Base-by-base conservation (phyloP, 2,888 invertebrate genomes). In the Rhamnusium bicolor region DNA sequence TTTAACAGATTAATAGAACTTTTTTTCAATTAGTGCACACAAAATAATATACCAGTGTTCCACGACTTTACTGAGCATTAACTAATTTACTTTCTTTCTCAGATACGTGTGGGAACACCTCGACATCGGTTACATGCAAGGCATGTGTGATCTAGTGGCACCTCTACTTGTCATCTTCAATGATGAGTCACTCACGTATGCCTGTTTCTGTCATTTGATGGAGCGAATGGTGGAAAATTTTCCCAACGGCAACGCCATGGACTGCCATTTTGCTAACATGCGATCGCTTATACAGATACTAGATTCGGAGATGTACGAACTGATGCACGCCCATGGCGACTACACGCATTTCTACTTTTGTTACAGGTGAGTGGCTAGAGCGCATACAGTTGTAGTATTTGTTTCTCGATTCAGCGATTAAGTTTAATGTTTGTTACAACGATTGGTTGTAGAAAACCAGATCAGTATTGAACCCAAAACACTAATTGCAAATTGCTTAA, bases 301-400 rank as follows among this genome's bases (percentile, higher is more conserved):
- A 81, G 98, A 98, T 88, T 93, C 95, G 24, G 97, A 98, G 89
- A 91, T 98, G 90, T 97, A 96, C 89, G 96, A 97, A 84, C 90
- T 97, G 86, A 97, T 98, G 95, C 96, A 97, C 84, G 94, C 96
- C 65, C 96, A 97, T 87, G 97, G 97, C 0, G 98, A 98, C 88
- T 98, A 97, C 89, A 98, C 97, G 2, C 98, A 98, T 87, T 97
- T 98, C 89, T 98, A 98, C 89, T 98, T 98, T 89, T 97, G 97
- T 88, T 98, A 98, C 88, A 94, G 78, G 78, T 78, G 19, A 70
- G 27, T 14, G 14, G n/a, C 40, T 10, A 10, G n/a, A n/a, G n/a
- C n/a, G n/a, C n/a, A n/a, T n/a, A n/a, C n/a, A n/a, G n/a, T n/a
- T n/a, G n/a, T n/a, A n/a, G n/a, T n/a, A n/a, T n/a, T n/a, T n/a